These are phyloP conservation scores for Spodoptera picta DNA, from an alignment of 2,888 invertebrate genomes.

Conservation along the genomic window DNA sequence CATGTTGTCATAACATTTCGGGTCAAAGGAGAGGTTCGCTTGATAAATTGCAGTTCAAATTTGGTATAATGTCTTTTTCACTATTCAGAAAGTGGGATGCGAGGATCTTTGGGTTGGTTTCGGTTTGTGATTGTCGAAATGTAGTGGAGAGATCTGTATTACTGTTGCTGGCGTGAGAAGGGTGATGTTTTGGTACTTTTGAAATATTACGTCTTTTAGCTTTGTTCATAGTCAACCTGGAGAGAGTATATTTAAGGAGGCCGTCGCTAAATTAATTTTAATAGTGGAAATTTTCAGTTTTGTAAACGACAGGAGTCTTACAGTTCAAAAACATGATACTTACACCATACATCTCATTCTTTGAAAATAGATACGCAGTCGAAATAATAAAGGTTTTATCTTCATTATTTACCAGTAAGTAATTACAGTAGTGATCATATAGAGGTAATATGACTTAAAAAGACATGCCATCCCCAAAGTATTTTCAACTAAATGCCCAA, in stretches of 20 bases:
- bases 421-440: too few relatives aligned
- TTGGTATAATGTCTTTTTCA: conserved; percentile 88
- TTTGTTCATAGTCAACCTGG: conserved; percentile 2
- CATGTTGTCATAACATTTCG: conserved; percentile 88
- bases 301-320: too few relatives aligned
- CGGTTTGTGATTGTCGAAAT: conserved; percentile 57
- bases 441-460: background rate
- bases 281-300: too few relatives aligned
- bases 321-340: too few relatives aligned
- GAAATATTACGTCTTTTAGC: conserved; percentile 19
- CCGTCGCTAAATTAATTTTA: too few relatives aligned
- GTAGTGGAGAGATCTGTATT: conserved; percentile 56
- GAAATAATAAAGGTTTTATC: too few relatives aligned
- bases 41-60: conserved; percentile 88
- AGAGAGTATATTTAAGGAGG: background rate
- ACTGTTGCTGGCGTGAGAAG: conserved; percentile 33
- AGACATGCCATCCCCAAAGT: too few relatives aligned
- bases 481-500: background rate
- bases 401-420: too few relatives aligned
- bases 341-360: too few relatives aligned
- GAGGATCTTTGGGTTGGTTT: conserved; percentile 70
- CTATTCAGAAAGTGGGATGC: conserved; percentile 76
- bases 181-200: conserved; percentile 20
- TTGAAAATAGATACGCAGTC: too few relatives aligned
- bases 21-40: conserved; percentile 84